Percentiles rank a stretch among this genome's conserved stretches.
phyloP scores from a whole-genome alignment of 2,113 vertebrate genomes.

The Thalassarche chlororhynchos region DNA sequence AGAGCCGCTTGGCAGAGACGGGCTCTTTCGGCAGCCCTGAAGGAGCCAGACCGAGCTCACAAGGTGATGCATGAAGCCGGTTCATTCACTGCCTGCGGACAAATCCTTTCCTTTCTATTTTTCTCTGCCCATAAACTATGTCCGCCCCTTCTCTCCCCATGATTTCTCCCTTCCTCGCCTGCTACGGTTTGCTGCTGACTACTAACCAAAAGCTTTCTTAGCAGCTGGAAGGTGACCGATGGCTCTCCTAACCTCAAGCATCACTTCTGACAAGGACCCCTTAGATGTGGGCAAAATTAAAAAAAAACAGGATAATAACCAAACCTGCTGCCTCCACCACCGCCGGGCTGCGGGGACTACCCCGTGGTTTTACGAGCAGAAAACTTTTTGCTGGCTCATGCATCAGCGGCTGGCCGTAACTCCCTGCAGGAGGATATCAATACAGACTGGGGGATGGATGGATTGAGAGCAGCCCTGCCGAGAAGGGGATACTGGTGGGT shows the following conservation, averaged over 20 bases:
- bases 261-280: not conserved
- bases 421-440: not conserved
- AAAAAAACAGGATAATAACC: not conserved
- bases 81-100: not conserved
- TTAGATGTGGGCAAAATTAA: not conserved
- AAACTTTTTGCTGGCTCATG: not conserved
- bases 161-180: not conserved
- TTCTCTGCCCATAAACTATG: not conserved
- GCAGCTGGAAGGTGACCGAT: not conserved
- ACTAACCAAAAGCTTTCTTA: not conserved
- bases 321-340: too few relatives aligned
- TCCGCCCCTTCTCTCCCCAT: not conserved
- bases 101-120: not conserved
- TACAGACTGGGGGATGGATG: too few relatives aligned
- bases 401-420: not conserved
- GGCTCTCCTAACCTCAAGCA: not conserved
- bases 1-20: accelerated
- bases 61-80: not conserved
- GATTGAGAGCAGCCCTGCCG: not conserved
- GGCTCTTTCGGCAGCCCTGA: not conserved
- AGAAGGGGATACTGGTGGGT: not conserved
- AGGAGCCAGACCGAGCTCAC: not conserved
- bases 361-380: not conserved
- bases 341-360: accelerated
- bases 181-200: not conserved